These are phyloP conservation scores for Actenoides hombroni DNA, from an alignment of 2,113 vertebrate genomes.

Conservation along the genomic window DNA sequence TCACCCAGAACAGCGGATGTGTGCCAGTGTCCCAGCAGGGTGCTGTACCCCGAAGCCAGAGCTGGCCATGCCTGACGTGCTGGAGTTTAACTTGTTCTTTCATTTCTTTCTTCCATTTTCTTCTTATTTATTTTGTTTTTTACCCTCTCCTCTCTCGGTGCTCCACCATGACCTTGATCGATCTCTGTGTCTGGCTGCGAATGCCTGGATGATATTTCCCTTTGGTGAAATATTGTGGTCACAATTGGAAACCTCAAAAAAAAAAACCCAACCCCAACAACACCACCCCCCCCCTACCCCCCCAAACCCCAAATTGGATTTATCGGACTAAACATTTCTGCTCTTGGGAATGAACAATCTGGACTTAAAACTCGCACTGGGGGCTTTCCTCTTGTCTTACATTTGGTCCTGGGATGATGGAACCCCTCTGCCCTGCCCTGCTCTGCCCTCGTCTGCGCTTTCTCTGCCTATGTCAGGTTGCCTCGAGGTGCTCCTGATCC, in stretches of 20 bases:
- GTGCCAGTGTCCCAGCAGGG: accelerated
- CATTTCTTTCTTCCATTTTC: constrained; percentile 49
- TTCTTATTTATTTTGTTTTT: constrained; percentile 23
- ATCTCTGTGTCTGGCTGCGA: neutral
- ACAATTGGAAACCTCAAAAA: neutral
- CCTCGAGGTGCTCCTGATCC: constrained; percentile 88
- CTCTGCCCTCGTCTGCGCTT: constrained; percentile 34
- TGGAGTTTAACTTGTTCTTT: constrained; percentile 20
- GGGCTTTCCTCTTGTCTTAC: neutral
- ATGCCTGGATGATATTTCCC: constrained; percentile 5
- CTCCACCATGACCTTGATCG: neutral
- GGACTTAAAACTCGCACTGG: neutral
- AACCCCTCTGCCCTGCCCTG: constrained; percentile 3
- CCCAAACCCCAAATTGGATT: neutral
- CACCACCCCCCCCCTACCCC: neutral
- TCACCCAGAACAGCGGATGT: neutral
- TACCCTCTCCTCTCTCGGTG: neutral
- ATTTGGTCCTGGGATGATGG: constrained; percentile 11
- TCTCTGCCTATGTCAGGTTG: constrained; percentile 78
- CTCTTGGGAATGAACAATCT: constrained; percentile 3
- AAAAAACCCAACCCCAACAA: too few species aligned
- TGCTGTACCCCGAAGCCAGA: neutral
- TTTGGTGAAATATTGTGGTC: neutral
- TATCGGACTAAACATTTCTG: neutral
- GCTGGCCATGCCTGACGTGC: accelerated